These are phyloP conservation scores for Spermophilus dauricus DNA, from an alignment of 2,113 vertebrate genomes.

Conservation along the genomic window DNA sequence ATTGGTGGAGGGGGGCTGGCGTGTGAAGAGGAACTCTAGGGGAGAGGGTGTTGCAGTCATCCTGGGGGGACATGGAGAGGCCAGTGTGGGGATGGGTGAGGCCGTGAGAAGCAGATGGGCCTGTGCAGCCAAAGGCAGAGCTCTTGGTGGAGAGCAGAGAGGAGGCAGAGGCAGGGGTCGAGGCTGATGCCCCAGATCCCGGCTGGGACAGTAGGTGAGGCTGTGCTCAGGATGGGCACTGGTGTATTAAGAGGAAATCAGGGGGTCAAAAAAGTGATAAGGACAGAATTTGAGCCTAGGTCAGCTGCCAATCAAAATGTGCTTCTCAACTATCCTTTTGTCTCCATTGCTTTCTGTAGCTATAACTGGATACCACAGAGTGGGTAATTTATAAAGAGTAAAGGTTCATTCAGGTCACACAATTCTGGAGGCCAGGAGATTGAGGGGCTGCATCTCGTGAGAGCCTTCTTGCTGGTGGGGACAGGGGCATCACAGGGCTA, in stretches of 20 bases:
- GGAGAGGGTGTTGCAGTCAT: too few species aligned
- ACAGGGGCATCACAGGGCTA: neutral
- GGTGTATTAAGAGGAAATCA: neutral
- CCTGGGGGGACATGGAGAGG: neutral
- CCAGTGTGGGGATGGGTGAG: rapidly evolving
- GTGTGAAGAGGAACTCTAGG: neutral
- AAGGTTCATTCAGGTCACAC: neutral
- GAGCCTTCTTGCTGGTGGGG: neutral
- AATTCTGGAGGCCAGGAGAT: neutral
- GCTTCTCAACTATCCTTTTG: neutral
- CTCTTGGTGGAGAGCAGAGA: neutral
- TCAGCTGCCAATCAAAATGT: neutral
- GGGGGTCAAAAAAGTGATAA: neutral
- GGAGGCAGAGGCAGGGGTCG: neutral
- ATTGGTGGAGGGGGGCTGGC: neutral
- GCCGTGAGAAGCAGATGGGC: neutral
- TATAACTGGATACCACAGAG: neutral
- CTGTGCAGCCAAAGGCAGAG: neutral
- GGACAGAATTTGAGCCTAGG: neutral
- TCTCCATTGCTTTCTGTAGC: neutral
- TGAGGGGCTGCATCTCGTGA: neutral
- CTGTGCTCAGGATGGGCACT: rapidly evolving
- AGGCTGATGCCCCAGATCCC: neutral
- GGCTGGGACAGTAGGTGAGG: neutral
- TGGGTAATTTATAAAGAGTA: neutral